These are phyloP conservation scores for Dendrocincla fuliginosa DNA, from an alignment of 2,797 vertebrate genomes.

Conservation along the genomic window DNA sequence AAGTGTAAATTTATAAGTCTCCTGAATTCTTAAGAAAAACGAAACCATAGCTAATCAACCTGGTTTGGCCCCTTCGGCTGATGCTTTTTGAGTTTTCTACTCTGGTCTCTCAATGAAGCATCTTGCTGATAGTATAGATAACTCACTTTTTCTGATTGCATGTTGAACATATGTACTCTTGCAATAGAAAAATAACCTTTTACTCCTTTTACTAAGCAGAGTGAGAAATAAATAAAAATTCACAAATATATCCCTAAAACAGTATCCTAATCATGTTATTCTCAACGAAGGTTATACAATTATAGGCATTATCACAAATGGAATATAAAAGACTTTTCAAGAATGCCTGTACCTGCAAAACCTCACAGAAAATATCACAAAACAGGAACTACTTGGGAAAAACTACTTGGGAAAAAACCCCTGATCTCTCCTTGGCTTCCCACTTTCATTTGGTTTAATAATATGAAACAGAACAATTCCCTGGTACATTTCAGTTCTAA, in stretches of 20 bases:
- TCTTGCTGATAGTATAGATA: rapidly evolving
- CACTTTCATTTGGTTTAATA: neutral
- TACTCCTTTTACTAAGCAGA: neutral
- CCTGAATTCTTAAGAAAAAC: neutral
- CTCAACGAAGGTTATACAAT: neutral
- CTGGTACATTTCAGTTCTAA: neutral
- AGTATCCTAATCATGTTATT: neutral
- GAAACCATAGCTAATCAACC: neutral
- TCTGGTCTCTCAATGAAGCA: neutral
- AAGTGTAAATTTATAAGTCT: neutral
- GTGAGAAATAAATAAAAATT: neutral
- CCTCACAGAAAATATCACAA: neutral
- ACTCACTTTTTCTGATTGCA: neutral
- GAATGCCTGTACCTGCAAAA: neutral
- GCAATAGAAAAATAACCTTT: neutral
- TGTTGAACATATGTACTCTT: neutral
- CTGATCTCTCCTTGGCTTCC: neutral
- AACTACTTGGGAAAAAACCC: neutral
- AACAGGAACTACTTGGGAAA: rapidly evolving
- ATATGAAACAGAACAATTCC: neutral
- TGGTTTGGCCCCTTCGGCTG: neutral
- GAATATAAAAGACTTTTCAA: neutral
- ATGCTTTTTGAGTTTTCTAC: neutral
- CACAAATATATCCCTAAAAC: neutral
- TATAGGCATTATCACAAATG: neutral